phyloP scores from a whole-genome alignment of 2,888 invertebrate genomes.

The Crepidodera aurea region DNA sequence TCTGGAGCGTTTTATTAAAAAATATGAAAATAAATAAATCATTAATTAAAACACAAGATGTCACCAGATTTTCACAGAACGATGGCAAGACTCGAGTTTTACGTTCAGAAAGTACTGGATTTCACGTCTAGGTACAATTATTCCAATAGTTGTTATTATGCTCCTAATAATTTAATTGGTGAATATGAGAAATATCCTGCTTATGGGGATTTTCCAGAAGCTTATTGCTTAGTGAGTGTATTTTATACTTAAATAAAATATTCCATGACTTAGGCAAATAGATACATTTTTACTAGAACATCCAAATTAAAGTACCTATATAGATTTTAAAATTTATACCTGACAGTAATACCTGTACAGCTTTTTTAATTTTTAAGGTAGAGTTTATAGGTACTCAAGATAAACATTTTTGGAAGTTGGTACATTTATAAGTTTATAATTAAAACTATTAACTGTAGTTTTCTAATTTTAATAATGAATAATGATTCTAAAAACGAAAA shows the following conservation, averaged over 20 bases:
- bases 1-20: not conserved
- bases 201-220: slow-evolving; percentile 91
- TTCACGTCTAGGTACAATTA: slow-evolving; percentile 93
- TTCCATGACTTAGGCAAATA: no score
- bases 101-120: slow-evolving; percentile 78
- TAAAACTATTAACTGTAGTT: no score
- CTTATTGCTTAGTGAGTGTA: slow-evolving; percentile 83
- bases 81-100: slow-evolving; percentile 73
- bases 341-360: no score
- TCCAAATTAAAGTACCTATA: no score
- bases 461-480: no score
- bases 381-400: no score
- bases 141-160: slow-evolving; percentile 86
- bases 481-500: no score
- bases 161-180: slow-evolving; percentile 86
- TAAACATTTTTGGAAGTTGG: no score
- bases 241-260: not conserved
- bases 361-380: no score
- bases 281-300: no score
- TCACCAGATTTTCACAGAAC: slow-evolving; percentile 1
- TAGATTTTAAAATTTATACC: no score
- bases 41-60: not conserved
- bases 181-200: slow-evolving; percentile 85
- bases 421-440: no score
- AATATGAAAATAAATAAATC: slow-evolving; percentile 3